A percentile compares a stretch with the other conserved stretches of the same genome.
Conservation (phyloP, 2,888 invertebrate species). For the Chromoteleia sp. region DNA sequence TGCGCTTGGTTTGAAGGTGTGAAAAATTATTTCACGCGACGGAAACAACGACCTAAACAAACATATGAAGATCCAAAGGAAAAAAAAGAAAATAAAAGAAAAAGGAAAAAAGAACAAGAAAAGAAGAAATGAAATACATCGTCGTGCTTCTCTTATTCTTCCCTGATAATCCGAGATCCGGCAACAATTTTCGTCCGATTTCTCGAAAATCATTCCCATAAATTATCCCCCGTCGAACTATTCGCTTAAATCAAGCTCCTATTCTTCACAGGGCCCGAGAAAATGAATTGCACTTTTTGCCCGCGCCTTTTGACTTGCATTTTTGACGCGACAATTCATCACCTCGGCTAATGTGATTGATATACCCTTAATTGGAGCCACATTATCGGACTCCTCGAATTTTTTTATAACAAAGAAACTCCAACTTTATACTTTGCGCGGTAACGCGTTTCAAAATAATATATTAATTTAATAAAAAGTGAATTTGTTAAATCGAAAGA, state of each 20-base stretch:
- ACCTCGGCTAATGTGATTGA: conserved; percentile 63
- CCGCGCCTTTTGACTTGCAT: conserved; percentile 52
- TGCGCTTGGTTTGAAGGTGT: not conserved
- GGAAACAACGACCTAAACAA: conserved; percentile 53
- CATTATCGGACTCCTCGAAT: too few relatives aligned
- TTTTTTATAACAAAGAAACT: conserved; percentile 9
- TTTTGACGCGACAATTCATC: conserved; percentile 66
- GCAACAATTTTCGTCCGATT: conserved; percentile 41
- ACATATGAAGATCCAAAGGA: conserved; percentile 18
- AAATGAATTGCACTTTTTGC: conserved; percentile 65
- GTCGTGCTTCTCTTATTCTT: not conserved
- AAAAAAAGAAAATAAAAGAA: not conserved
- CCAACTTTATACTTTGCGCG: not conserved
- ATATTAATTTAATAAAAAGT: too few relatives aligned
- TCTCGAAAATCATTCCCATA: conserved; percentile 64
- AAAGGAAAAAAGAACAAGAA: not conserved
- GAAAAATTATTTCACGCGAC: conserved; percentile 40
- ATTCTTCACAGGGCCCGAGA: conserved; percentile 43
- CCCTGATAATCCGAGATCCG: conserved; percentile 36
- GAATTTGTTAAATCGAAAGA: too few relatives aligned
- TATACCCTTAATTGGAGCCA: conserved; percentile 58
- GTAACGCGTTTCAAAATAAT: too few relatives aligned
- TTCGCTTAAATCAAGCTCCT: conserved; percentile 49
- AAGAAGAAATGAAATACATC: not conserved
- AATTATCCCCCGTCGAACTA: conserved; percentile 51